A percentile compares a stretch with the other conserved stretches of the same genome.
Conservation (phyloP, 2,113 vertebrate genomes). For the Elanoides forficatus region DNA sequence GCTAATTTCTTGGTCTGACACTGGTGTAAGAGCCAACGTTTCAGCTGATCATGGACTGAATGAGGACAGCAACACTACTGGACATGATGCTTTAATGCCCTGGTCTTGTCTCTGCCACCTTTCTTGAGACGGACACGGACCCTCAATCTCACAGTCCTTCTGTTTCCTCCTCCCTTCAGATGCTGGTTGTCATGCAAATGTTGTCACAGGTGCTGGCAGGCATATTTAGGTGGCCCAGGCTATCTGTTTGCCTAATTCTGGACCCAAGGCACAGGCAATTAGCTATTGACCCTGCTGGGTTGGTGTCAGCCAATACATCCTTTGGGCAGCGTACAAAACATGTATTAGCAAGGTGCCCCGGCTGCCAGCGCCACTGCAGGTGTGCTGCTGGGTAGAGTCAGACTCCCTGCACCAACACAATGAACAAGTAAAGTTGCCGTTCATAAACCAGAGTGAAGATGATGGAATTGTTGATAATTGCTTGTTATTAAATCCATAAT, state of each 20-base stretch:
- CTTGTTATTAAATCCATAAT: not conserved
- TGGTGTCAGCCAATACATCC: rapidly evolving
- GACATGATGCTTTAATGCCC: rapidly evolving
- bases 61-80: not conserved
- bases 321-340: not conserved
- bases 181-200: rapidly evolving
- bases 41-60: not conserved
- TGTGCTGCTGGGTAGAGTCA: not conserved
- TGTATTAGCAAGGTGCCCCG: rapidly evolving
- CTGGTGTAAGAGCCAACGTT: not conserved
- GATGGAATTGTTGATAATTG: not conserved
- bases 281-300: not conserved
- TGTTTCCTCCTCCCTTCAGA: not conserved
- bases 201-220: not conserved
- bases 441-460: not conserved
- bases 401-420: not conserved
- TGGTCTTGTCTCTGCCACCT: not conserved
- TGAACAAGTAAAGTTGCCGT: rapidly evolving
- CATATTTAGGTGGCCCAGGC: too few species aligned
- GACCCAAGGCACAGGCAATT: not conserved
- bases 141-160: not conserved
- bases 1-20: not conserved
- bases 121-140: not conserved
- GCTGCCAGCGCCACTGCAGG: rapidly evolving
- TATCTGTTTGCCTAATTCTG: not conserved